Percentiles rank a stretch among this genome's conserved stretches.
Evolutionary conservation across 1,140 invertebrate species (phyloP).

Genomic region (Dendrolimus kikuchii): DNA sequence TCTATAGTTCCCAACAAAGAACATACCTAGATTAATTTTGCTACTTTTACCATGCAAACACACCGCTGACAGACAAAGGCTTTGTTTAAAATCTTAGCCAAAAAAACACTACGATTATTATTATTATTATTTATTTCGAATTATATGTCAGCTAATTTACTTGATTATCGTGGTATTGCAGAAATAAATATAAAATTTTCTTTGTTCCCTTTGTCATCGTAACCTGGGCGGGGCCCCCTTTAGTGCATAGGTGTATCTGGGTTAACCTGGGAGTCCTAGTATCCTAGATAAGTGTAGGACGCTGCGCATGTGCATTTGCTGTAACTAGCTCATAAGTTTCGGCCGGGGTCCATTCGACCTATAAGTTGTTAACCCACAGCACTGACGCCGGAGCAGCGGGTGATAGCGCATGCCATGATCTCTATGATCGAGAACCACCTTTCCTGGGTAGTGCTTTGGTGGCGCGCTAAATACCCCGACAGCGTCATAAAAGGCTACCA

Average conservation of each 20-base stretch:
- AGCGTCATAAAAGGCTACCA: constrained; percentile 91
- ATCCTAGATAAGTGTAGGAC: constrained; percentile 25
- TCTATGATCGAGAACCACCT: constrained; percentile 96
- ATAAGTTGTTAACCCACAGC: constrained; percentile 37
- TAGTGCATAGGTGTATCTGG: constrained; percentile 1
- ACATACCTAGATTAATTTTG: too few relatives aligned
- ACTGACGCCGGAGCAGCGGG: constrained; percentile 87
- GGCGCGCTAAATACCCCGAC: constrained; percentile 91
- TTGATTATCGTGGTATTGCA: too few relatives aligned
- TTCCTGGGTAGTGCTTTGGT: constrained; percentile 90
- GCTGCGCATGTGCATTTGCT: constrained; percentile 43
- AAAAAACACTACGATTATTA: too few relatives aligned
- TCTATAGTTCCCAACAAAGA: too few relatives aligned
- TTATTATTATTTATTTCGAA: too few relatives aligned
- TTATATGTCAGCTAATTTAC: too few relatives aligned
- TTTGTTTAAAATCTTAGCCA: too few relatives aligned
- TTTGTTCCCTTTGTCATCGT: too few relatives aligned
- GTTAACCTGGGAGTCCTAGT: constrained; percentile 13
- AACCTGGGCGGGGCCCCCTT: too few relatives aligned
- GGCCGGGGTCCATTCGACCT: constrained; percentile 16
- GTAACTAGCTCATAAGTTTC: constrained; percentile 2
- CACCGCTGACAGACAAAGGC: too few relatives aligned
- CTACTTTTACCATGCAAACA: too few relatives aligned
- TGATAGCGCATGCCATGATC: constrained; percentile 92
- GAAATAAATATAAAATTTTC: too few relatives aligned